Base-by-base conservation (phyloP, 1,140 invertebrate species). In the Formica selysi region DNA sequence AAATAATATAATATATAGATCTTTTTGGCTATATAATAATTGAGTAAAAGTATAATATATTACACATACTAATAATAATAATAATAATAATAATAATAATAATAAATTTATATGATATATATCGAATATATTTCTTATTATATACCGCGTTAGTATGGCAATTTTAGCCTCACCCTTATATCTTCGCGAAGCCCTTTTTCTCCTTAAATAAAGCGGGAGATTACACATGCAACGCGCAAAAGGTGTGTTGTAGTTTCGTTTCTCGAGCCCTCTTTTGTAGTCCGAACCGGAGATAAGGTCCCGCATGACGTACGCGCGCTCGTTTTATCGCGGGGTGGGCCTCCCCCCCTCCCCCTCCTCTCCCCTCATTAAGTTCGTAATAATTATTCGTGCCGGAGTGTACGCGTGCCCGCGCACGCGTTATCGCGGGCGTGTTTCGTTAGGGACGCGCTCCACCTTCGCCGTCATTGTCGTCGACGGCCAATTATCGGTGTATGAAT, bases 401-500 rank as follows among this genome's bases (percentile, higher is more conserved):
- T 51, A 71, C 67, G 67, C 64, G 76, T 80, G 76, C 22, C 13
- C 64, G 78, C 26, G 67, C 78, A 71, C 78, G 36, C 59, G 57
- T 68, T 89, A 78, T 86, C 87, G 59, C 51, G 64, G 41, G 54
- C 13, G 81, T 51, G 85, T 87, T 87, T 71, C 70, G 71, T 59
- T 51, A 19, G 74, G 51, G 26, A 13, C 29, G 2, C 61, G 70
- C 68, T 64, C 61, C 73, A 54, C 62, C 79, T 62, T 51, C 51
- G 76, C 10, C 41, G 54, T 74, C 81, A 76, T 86, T 89, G 76
- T 89, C 59, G 51, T 26, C 80, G 65, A 48, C 74, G 78, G 51
- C 71, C 86, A 91, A 91, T 88, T 91, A 91, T 86, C 86, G 76
- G 54, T 51, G 48, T 61, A 83, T 83, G 86, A 91, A 91, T 91